Base-by-base conservation (phyloP, 2,797 vertebrate genomes). In the Pteronotus mesoamericanus region DNA sequence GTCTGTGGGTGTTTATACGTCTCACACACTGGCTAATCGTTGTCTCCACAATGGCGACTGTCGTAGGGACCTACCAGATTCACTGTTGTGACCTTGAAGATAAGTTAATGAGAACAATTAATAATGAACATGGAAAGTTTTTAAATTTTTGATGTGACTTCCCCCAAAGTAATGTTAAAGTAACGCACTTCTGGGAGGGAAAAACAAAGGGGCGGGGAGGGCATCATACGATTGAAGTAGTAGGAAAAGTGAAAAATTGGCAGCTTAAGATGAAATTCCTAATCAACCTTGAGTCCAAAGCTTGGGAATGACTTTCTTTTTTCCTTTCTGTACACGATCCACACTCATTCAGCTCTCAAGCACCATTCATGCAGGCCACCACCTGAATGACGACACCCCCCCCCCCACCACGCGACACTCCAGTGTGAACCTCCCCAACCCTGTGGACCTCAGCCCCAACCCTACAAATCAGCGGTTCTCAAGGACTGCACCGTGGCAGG, bases 241-340 rank as follows among this genome's bases (percentile, higher is more conserved):
- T 55, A 24, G 21, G 32, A 61, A 93, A 4, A 51, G 18, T 86
- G 69, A 78, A 84, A 53, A 87, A n/a, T n/a, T 11, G 89, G 37
- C 55, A 78, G 34, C 39, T 39, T 44, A 59, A 10, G 1, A 7
- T 9, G 5, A 75, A 39, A 74, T 72, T 72, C 90, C 39, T 87
- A 64, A 34, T 3, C 18, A 18, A 18, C 79, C 8, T 69, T 44
- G 39, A 16, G 46, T 64, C 32, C n/a, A 55, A 21, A 92, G 53
- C 9, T 44, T 74, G 14, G 42, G 55, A 64, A 22, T 64, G 6
- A n/a, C 80, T 71, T 78, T 59, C 12, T 37, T 32, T 82, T 71
- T 37, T 9, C 34, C 57, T 74, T 26, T 74, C 83, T 22, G 37
- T n/a, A 51, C 9, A 26, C 39, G 22, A 15, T 51, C 39, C 6